Evolutionary conservation across 2,888 invertebrate species (phyloP).

Genomic region (Noctua comes): DNA sequence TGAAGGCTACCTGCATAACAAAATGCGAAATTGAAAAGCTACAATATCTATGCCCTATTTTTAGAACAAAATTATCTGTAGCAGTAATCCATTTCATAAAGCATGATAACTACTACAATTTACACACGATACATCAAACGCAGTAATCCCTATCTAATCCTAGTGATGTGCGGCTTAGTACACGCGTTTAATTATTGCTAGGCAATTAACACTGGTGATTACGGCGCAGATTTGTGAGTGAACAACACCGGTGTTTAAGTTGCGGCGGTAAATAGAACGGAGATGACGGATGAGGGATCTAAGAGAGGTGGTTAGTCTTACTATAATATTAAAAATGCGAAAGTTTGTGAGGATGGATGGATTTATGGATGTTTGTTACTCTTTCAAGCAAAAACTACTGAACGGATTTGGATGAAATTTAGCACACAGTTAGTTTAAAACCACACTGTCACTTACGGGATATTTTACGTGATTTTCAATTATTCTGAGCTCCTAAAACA

Average conservation of each 20-base stretch:
- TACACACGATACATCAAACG: slow-evolving; percentile 2
- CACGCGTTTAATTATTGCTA: slow-evolving; percentile 50
- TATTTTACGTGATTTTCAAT: too few relatives aligned
- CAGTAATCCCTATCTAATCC: slow-evolving; percentile 41
- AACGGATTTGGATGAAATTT: too few relatives aligned
- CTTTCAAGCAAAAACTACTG: too few relatives aligned
- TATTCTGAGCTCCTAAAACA: too few relatives aligned
- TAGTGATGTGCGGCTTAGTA: slow-evolving; percentile 33
- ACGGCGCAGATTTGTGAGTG: slow-evolving; percentile 30
- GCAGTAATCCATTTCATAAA: background rate
- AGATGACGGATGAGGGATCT: slow-evolving; percentile 4
- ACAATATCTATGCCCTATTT: background rate
- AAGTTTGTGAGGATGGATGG: too few relatives aligned
- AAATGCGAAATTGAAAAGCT: background rate
- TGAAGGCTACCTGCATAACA: background rate
- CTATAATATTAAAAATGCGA: too few relatives aligned
- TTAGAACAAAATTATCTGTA: background rate
- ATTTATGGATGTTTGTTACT: too few relatives aligned
- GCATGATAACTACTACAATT: slow-evolving; percentile 7
- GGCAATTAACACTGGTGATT: slow-evolving; percentile 46
- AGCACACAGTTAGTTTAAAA: too few relatives aligned
- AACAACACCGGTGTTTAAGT: background rate
- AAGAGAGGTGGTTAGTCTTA: background rate
- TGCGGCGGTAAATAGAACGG: background rate
- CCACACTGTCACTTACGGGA: too few relatives aligned